Conservation (phyloP, 2,113 vertebrate species). For the Anhinga anhinga region DNA sequence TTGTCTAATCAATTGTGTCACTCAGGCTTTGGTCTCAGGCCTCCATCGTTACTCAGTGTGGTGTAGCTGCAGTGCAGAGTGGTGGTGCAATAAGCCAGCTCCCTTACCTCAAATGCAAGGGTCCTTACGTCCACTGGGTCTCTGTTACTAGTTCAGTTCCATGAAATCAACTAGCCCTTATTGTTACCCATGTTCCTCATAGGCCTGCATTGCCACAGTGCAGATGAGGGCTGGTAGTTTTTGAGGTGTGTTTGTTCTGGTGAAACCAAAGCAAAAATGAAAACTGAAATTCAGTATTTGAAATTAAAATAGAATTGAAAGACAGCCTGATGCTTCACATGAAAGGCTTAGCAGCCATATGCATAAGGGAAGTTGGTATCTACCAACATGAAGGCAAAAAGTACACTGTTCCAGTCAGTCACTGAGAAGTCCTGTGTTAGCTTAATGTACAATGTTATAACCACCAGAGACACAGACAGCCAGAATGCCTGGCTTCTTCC, state of each 20-base stretch:
- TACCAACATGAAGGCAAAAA: not conserved
- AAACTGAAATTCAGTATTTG: not conserved
- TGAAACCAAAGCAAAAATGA: not conserved
- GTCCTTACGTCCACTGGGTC: accelerated
- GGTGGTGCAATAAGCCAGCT: not conserved
- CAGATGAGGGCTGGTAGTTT: not conserved
- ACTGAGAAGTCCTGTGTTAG: not conserved
- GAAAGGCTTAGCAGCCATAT: not conserved
- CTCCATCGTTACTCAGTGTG: accelerated
- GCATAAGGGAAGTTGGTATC: not conserved
- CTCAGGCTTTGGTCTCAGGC: not conserved
- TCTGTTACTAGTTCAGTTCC: not conserved
- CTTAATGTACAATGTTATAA: not conserved
- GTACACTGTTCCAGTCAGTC: not conserved
- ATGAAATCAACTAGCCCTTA: not conserved
- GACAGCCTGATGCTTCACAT: not conserved
- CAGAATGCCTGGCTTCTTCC: not conserved
- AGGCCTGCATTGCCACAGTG: not conserved
- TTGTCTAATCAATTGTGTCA: not conserved
- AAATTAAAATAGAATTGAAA: not conserved
- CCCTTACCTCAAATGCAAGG: not conserved
- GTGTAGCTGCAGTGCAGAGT: not conserved
- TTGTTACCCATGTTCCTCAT: not conserved
- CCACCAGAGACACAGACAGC: not conserved
- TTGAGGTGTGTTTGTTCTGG: not conserved